Percentiles rank a stretch among this genome's conserved stretches.
phyloP scores from a whole-genome alignment of 2,888 invertebrate genomes.

The Eupeodes luniger region DNA sequence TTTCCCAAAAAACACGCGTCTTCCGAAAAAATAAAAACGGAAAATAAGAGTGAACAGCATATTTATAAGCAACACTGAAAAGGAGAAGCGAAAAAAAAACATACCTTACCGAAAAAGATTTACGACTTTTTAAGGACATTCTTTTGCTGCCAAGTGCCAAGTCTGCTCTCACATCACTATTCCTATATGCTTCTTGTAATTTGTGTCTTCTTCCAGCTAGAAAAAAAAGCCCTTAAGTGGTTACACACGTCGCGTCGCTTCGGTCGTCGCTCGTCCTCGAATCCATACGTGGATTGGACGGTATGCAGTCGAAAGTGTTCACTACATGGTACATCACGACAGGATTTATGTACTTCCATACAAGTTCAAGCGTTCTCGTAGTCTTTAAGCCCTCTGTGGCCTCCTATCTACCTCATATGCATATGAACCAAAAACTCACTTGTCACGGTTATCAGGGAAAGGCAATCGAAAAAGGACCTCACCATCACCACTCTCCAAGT shows the following conservation, averaged over 20 bases:
- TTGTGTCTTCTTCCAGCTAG: constrained; percentile 24
- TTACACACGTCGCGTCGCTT: constrained; percentile 4
- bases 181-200: not conserved
- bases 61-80: not conserved
- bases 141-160: constrained; percentile 64
- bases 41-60: constrained; percentile 44
- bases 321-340: constrained; percentile 59
- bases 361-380: constrained; percentile 3
- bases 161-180: constrained; percentile 57
- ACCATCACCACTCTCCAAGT: not conserved
- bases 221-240: constrained; percentile 32
- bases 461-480: constrained; percentile 54
- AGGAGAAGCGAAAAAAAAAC: constrained; percentile 12
- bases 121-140: constrained; percentile 75
- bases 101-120: constrained; percentile 52
- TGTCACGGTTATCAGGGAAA: constrained; percentile 58
- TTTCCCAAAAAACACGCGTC: constrained; percentile 55
- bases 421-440: constrained; percentile 43
- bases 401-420: constrained; percentile 46
- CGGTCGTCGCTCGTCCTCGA: no score
- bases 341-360: constrained; percentile 61
- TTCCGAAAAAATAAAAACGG: constrained; percentile 18
- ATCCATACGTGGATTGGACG: constrained; percentile 13
- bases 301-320: constrained; percentile 33
- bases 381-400: constrained; percentile 45